Evolutionary conservation across 2,888 invertebrate genomes (phyloP), one percentile per base, ranked within the genome.

Genomic region (Erynnis tages): DNA sequence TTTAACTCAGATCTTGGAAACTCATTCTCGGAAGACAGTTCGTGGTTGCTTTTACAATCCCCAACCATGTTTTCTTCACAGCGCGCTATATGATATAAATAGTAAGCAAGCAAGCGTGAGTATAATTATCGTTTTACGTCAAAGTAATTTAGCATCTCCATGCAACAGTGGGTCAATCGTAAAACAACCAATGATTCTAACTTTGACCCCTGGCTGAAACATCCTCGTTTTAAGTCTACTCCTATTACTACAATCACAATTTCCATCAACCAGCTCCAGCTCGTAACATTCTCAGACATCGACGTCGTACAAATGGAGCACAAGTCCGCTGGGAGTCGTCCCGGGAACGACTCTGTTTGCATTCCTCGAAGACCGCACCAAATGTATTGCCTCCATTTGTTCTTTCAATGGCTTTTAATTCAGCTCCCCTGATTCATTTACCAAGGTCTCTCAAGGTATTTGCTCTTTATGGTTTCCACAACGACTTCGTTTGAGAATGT

Each of bases 361-460:
- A 52, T 52, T 52, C 52, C 35, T 50, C 27, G 17, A 38, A 34
- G 43, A 50, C 50, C 50, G 50, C 57, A 56, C 48, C 57, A 48
- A 56, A 58, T 54, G 57, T 56, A 61, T 60, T 50, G 59, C 55
- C 55, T 57, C 58, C 60, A 55, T 60, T 57, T 57, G 54, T 57
- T 53, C 55, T 49, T 52, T 56, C 59, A 49, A 58, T 59, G 56
- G 54, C 53, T 56, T 56, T 60, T 54, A 60, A 60, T 60, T 58
- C 32, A 49, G 49, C 25, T 41, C 49, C 30, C 41, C 43, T 50
- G 50, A 43, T 50, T 50, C 41, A 50, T 50, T 50, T 43, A 35
- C 50, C 35, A 25, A 29, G 23, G 43, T 35, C 43, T 35, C 32
- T 16, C 23, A 16, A 41, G 30, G 32, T 34, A 41, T 41, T 49